Percentiles rank a stretch among this genome's conserved stretches.
Evolutionary conservation across 2,797 vertebrate genomes (phyloP).

Genomic region (Pseudomugil gertrudae): DNA sequence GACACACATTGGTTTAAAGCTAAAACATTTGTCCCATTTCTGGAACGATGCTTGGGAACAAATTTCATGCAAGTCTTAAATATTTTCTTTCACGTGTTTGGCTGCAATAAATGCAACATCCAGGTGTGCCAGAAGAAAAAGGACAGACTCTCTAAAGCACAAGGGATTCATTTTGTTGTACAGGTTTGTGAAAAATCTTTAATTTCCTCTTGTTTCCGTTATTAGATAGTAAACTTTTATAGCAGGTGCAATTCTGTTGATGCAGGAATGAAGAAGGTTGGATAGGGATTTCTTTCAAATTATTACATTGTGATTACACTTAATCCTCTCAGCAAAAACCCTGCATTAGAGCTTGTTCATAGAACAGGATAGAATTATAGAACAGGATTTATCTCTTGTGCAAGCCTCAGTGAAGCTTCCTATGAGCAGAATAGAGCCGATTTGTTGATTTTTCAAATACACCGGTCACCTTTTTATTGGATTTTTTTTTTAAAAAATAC

Average conservation of each 20-base stretch:
- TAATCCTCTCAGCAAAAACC: conserved; percentile 43
- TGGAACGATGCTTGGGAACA: not conserved
- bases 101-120: not conserved
- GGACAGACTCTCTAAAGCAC: not conserved
- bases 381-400: conserved; percentile 36
- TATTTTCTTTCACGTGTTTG: not conserved
- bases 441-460: not conserved
- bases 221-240: not conserved
- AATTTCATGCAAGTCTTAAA: not conserved
- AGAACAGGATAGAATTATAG: conserved; percentile 37
- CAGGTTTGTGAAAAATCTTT: not conserved
- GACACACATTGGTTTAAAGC: too few species aligned
- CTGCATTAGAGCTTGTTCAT: conserved; percentile 36
- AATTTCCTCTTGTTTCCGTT: not conserved
- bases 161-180: not conserved
- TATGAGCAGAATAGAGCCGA: conserved; percentile 56
- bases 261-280: not conserved
- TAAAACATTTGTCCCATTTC: not conserved
- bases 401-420: conserved; percentile 11
- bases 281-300: conserved; percentile 26
- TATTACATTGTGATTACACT: conserved; percentile 32
- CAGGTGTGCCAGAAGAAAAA: not conserved
- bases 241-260: conserved; percentile 9
- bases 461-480: not conserved
- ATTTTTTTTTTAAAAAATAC: not conserved